Evolutionary conservation across 2,888 invertebrate species (phyloP), one percentile per base, ranked within the genome.

Genomic region (Theodoxus fluviatilis): DNA sequence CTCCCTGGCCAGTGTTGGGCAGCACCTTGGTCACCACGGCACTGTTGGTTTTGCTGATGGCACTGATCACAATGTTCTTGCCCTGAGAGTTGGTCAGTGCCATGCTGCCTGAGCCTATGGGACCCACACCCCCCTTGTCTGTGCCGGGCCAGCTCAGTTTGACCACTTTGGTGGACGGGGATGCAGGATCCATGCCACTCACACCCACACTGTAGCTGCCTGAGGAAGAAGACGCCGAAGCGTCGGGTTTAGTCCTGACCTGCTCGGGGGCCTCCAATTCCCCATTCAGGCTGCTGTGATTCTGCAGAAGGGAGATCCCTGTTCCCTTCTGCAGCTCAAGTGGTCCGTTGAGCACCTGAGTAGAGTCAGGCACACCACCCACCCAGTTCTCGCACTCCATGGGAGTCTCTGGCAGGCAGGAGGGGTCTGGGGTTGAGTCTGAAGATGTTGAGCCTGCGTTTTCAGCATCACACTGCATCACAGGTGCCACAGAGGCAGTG

Each of bases 401-500:
- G 55, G 15, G 38, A 40, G 31, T 63, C 25, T 69, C 63, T 63
- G 18, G 55, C 28, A 12, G 37, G 28, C 33, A 35, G 15, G 57
- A 55, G 55, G 55, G 55, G 6, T 15, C 7, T 22, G 68, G 25
- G 12, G 66, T 22, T 47, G 68, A 66, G n/a, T n/a, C n/a, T 1
- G 66, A 38, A 1, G 31, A 6, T 2, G 43, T 18, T 4, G 25
- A 15, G 22, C 6, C 31, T n/a, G 35, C 9, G 6, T 49, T 59
- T 40, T 73, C 71, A 25, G 67, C 55, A 70, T 80, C 81, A 49
- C 77, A 74, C 43, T 83, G 80, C 65, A 80, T 76, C 66, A 82
- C 77, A 9, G 85, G 85, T 40, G 80, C 79, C 18, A 85, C 84
- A 9, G 84, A 84, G n/a, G 85, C 85, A 55, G 84, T 85, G 3